These are phyloP conservation scores for Zophobas morio DNA, from an alignment of 1,140 invertebrate genomes.

Conservation along the genomic window DNA sequence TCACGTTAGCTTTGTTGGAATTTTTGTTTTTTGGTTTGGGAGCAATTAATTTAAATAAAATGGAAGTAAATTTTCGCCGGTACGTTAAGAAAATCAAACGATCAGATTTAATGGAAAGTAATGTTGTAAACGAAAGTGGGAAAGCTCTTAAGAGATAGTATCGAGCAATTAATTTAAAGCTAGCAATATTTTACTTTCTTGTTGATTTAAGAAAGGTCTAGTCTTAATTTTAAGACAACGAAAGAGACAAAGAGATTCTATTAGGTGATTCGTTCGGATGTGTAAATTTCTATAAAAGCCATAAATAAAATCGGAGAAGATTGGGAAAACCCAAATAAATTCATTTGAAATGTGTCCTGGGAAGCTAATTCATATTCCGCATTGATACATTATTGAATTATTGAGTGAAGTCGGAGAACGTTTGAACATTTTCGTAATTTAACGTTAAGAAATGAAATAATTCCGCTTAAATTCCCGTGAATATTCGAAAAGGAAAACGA, in stretches of 20 bases:
- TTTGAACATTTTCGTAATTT: constrained; percentile 13
- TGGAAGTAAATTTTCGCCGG: constrained; percentile 1
- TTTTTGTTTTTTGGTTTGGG: neutral
- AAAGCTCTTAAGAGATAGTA: constrained; percentile 40
- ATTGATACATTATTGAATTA: constrained; percentile 20
- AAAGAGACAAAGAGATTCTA: constrained; percentile 24
- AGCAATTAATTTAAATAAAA: neutral
- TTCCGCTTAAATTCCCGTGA: constrained; percentile 11
- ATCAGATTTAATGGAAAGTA: constrained; percentile 36
- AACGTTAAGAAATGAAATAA: constrained; percentile 14
- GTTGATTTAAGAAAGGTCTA: constrained; percentile 39
- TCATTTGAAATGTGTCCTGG: constrained; percentile 3
- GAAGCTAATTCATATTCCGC: constrained; percentile 1
- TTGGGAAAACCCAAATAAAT: neutral
- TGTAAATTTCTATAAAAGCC: neutral
- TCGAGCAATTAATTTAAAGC: constrained; percentile 38
- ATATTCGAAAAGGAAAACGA: constrained; percentile 25
- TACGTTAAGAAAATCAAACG: constrained; percentile 1
- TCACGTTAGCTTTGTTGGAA: neutral
- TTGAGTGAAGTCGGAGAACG: constrained; percentile 11
- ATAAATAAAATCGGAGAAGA: constrained; percentile 1
- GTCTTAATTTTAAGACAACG: constrained; percentile 31
- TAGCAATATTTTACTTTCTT: constrained; percentile 35
- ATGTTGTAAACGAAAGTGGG: constrained; percentile 37
- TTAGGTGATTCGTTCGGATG: neutral